Evolutionary conservation across 1,140 invertebrate genomes (phyloP).

Genomic region (Panagrolaimus sp.): DNA sequence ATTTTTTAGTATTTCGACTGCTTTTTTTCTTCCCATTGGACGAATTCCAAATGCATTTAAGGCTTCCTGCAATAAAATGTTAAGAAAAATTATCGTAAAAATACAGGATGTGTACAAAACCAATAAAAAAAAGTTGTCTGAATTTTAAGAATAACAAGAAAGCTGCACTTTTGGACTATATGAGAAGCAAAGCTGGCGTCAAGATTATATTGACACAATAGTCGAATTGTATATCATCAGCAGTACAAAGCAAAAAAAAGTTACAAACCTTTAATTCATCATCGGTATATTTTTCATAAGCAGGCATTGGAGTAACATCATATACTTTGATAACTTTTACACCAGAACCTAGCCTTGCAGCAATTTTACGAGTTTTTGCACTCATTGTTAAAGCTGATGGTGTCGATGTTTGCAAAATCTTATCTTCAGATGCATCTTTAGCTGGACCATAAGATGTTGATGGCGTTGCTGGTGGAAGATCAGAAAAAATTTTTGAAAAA

Average conservation of each 20-base stretch:
- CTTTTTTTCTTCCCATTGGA: constrained; percentile 1
- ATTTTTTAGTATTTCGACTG: neutral
- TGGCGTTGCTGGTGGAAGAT: too few species aligned
- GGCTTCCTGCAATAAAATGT: neutral
- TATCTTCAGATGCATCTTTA: neutral
- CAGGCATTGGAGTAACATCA: neutral
- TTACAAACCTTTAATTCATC: neutral
- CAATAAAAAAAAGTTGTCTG: too few species aligned
- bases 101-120: too few species aligned
- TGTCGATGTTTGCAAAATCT: neutral
- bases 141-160: too few species aligned
- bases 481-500: too few species aligned
- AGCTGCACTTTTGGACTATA: too few species aligned
- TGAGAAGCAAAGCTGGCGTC: too few species aligned
- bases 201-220: too few species aligned
- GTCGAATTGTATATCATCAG: too few species aligned
- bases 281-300: neutral
- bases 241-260: neutral
- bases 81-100: too few species aligned
- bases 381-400: neutral
- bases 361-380: neutral
- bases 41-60: neutral
- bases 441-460: neutral
- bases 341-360: neutral
- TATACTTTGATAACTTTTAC: neutral